Evolutionary conservation across 2,797 vertebrate species (phyloP).

Genomic region (Ptychobarbus kaznakovi): DNA sequence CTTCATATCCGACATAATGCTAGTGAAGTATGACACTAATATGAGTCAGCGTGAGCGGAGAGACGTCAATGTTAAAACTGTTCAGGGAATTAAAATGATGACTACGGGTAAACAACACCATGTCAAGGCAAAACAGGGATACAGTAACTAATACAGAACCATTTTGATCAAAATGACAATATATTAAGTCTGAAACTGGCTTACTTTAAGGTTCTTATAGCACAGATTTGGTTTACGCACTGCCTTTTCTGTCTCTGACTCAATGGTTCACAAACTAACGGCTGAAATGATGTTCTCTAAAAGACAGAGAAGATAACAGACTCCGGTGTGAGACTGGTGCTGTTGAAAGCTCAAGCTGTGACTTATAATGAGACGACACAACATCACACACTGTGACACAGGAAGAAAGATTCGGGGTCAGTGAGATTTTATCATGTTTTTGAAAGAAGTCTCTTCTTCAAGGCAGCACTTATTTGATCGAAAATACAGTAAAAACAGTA

Average conservation of each 20-base stretch:
- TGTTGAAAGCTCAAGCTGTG: constrained; percentile 3
- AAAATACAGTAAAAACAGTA: not conserved
- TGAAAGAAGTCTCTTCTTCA: not conserved
- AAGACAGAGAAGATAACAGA: not conserved
- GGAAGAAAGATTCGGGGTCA: not conserved
- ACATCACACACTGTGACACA: not conserved
- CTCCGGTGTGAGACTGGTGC: not conserved
- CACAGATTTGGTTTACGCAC: not conserved
- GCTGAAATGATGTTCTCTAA: not conserved
- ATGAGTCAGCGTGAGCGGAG: not conserved
- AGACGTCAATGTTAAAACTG: not conserved
- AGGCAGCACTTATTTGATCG: not conserved
- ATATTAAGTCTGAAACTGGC: not conserved
- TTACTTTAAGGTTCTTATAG: not conserved
- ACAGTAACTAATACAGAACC: not conserved
- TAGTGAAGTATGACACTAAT: constrained; percentile 3
- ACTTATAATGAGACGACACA: not conserved
- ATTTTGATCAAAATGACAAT: not conserved
- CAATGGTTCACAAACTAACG: not conserved
- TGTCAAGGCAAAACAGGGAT: not conserved
- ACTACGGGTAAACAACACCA: not conserved
- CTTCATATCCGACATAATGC: constrained; percentile 19
- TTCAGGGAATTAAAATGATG: not conserved
- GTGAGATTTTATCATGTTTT: not conserved
- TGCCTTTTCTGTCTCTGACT: not conserved